Base-by-base conservation (phyloP, 2,113 vertebrate species). In the Charadrius vociferus region DNA sequence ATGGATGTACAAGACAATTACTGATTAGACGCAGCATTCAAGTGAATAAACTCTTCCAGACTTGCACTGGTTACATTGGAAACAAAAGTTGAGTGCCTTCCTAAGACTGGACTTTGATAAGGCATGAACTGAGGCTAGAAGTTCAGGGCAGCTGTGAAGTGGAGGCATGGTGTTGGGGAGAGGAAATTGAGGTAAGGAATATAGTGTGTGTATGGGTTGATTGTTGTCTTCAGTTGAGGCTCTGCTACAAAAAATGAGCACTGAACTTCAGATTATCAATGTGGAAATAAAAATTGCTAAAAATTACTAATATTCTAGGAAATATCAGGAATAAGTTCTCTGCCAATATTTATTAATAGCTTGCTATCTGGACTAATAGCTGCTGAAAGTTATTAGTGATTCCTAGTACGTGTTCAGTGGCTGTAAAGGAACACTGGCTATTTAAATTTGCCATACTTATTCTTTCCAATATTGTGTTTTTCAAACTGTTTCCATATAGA, bases 191-290 rank as follows among this genome's bases (percentile, higher is more conserved):
- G 26, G 20, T 79, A 41, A 55, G 47, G 43, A 93, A 26, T 74
- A 39, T 4, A 61, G 23, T 1, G 0, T 36, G 0, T 36, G 4
- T 65, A 15, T 9, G 34, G 29, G 11, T 63, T 85, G 56, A 30
- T 80, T 1, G 3, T 47, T 2, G 0, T 72, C 56, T 91, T 74
- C 11, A 45, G 2, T 26, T 85, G 52, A 59, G 3, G 1, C 10
- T 93, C 20, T 87, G 39, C 81, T 90, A 55, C n/a, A 55, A 70
- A 86, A 68, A 80, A 62, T 34, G 19, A 89, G n/a, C 32, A 19
- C 17, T 67, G 56, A 78, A 53, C 27, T 93, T 68, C n/a, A 80
- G 29, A 13, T 84, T 47, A 66, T 75, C 63, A 45, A 17, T 34
- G 12, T 67, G 29, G 37, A 84, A 93, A 93, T 74, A 4, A 39